phyloP scores from a whole-genome alignment of 2,888 invertebrate species.

The Aleiodes leptofemur region DNA sequence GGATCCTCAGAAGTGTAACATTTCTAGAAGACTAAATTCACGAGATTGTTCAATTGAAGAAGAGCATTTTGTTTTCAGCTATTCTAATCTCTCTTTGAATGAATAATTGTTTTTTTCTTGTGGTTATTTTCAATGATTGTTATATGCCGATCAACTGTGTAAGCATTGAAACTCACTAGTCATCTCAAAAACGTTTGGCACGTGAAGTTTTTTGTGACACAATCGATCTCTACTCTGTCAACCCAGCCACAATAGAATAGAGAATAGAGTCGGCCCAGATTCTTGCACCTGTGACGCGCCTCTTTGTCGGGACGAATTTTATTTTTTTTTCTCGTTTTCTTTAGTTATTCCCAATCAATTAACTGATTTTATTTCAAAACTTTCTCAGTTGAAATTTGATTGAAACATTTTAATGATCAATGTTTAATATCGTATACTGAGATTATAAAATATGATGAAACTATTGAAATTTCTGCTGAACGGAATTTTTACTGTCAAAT shows the following conservation, averaged over 20 bases:
- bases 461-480: too few relatives aligned
- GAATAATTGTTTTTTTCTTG: not conserved
- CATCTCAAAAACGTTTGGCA: slow-evolving; percentile 38
- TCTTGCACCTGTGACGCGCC: slow-evolving; percentile 51
- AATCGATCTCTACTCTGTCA: slow-evolving; percentile 53
- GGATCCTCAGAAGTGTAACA: slow-evolving; percentile 55
- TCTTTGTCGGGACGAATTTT: slow-evolving; percentile 22
- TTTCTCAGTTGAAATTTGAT: too few relatives aligned
- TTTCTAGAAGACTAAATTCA: slow-evolving; percentile 43
- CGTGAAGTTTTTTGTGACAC: slow-evolving; percentile 48
- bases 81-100: not conserved
- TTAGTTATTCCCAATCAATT: not conserved
- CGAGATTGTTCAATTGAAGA: not conserved
- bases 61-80: not conserved
- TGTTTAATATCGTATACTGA: too few relatives aligned
- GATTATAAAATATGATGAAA: too few relatives aligned
- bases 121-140: not conserved
- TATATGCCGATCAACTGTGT: slow-evolving; percentile 20
- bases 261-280: slow-evolving; percentile 56
- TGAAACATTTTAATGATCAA: too few relatives aligned
- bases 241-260: slow-evolving; percentile 46
- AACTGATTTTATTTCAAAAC: slow-evolving; percentile 2
- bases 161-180: slow-evolving; percentile 35
- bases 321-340: not conserved
- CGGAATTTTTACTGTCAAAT: too few relatives aligned